A percentile compares a stretch with the other conserved stretches of the same genome.
phyloP scores from a whole-genome alignment of 2,888 invertebrate genomes.

The Rhopalosiphum nymphaeae region DNA sequence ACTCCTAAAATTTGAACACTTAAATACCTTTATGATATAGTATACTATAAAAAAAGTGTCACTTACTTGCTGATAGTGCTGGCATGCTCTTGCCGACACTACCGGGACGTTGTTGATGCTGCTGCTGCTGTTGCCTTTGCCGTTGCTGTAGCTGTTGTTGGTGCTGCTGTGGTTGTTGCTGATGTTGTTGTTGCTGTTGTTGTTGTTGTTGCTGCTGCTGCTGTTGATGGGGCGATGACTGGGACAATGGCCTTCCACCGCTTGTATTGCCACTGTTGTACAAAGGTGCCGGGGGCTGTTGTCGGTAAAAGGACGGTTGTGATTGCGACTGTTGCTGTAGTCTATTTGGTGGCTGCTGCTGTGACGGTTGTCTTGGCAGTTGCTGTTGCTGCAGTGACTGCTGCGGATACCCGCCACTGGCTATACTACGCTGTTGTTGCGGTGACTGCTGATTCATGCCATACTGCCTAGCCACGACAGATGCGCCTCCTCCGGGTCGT shows the following conservation, averaged over 20 bases:
- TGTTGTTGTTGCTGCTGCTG: not conserved
- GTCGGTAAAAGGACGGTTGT: conserved; percentile 65
- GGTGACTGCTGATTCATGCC: conserved; percentile 65
- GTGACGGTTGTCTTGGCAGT: conserved; percentile 63
- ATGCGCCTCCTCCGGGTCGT: not conserved
- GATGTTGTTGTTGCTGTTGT: not conserved
- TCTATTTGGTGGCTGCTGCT: not conserved
- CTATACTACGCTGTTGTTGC: conserved; percentile 53
- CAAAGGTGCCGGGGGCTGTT: conserved; percentile 60
- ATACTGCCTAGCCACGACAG: conserved; percentile 66
- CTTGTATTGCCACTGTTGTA: not conserved
- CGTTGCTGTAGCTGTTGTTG: not conserved
- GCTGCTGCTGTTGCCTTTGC: not conserved
- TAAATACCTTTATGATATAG: not conserved
- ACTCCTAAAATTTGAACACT: not conserved
- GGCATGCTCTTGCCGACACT: not conserved
- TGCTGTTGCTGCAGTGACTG: conserved; percentile 66
- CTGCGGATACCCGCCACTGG: conserved; percentile 62
- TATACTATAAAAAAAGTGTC: not conserved
- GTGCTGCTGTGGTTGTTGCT: not conserved
- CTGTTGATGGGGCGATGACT: conserved; percentile 36
- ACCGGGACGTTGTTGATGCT: conserved; percentile 20
- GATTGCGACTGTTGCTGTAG: conserved; percentile 66
- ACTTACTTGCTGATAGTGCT: conserved; percentile 16
- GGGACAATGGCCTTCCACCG: not conserved